These are phyloP conservation scores for Rattus norvegicus DNA, from an alignment of 2,113 vertebrate genomes.

Conservation along the genomic window DNA sequence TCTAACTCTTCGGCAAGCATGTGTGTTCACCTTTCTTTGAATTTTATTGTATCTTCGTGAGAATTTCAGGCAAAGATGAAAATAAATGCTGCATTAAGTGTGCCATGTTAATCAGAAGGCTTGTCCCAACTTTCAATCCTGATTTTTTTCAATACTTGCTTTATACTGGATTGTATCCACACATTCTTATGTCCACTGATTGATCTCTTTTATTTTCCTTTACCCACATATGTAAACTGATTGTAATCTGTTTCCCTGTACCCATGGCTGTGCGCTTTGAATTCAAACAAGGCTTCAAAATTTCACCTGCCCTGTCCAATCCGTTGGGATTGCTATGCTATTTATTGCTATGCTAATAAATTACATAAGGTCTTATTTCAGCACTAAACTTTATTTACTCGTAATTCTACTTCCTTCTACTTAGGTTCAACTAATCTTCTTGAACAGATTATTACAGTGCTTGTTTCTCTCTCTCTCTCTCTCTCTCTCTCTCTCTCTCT, in stretches of 20 bases:
- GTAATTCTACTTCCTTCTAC: constrained; percentile 25
- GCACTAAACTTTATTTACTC: constrained; percentile 35
- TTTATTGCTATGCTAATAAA: neutral
- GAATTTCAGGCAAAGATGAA: neutral
- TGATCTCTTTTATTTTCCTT: neutral
- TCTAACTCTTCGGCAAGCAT: constrained; percentile 13
- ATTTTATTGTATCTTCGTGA: neutral
- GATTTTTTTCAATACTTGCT: neutral
- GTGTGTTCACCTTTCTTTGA: neutral
- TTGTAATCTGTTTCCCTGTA: neutral
- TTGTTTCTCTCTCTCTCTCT: no score
- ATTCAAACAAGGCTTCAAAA: neutral
- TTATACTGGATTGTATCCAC: neutral
- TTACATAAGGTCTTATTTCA: neutral
- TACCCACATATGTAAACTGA: neutral
- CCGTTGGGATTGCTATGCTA: no score
- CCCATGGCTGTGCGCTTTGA: neutral
- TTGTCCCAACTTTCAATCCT: neutral
- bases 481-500: no score
- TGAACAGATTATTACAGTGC: neutral
- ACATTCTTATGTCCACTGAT: neutral
- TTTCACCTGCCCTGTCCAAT: neutral
- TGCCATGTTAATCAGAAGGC: neutral
- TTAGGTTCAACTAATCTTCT: neutral
- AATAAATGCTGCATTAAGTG: neutral